A percentile compares a stretch with the other conserved stretches of the same genome.
Evolutionary conservation across 2,113 vertebrate genomes (phyloP).

Genomic region (Corythornis cristatus): DNA sequence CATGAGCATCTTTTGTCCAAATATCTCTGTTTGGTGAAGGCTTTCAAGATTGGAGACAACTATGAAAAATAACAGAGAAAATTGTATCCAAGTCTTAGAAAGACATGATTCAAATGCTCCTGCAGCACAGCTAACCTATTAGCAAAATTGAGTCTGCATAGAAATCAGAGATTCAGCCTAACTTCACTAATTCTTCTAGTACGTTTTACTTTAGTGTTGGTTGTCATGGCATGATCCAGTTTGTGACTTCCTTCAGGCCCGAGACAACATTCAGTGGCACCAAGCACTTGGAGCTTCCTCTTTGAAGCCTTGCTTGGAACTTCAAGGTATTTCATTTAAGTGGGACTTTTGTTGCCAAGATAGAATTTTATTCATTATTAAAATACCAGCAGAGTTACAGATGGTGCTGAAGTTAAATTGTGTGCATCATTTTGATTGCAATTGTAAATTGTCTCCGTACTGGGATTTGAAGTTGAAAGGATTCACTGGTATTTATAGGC

Average conservation of each 20-base stretch:
- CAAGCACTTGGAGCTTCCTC: background rate
- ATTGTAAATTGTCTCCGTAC: slow-evolving; percentile 62
- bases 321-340: slow-evolving; percentile 35
- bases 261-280: background rate
- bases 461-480: slow-evolving; percentile 64
- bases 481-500: slow-evolving; percentile 69
- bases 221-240: background rate
- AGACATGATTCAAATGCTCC: background rate
- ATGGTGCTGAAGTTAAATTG: slow-evolving; percentile 68
- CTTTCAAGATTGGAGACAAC: background rate
- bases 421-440: slow-evolving; percentile 62
- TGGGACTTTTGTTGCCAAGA: slow-evolving; percentile 39
- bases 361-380: slow-evolving; percentile 74
- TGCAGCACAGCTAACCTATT: background rate
- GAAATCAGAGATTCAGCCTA: background rate
- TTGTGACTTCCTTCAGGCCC: background rate
- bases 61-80: background rate
- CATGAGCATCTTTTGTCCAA: background rate
- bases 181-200: background rate
- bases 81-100: background rate
- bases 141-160: background rate
- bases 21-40: background rate
- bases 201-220: background rate
- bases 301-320: background rate
- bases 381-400: slow-evolving; percentile 68